These are phyloP conservation scores for Brachionus sp. DNA, from an alignment of 1,140 invertebrate species.

Conservation along the genomic window DNA sequence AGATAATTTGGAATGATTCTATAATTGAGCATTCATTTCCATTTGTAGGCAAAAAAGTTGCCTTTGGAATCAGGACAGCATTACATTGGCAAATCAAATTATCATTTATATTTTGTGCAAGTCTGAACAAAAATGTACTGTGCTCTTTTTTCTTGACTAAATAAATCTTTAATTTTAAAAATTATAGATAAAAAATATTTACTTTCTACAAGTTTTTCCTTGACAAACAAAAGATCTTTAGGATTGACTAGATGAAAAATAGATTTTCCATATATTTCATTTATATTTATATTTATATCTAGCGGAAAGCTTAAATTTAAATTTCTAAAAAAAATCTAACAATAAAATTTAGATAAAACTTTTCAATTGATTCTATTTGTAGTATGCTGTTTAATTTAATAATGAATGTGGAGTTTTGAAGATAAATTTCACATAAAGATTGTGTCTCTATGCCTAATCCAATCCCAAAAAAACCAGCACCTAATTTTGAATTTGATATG, in stretches of 20 bases:
- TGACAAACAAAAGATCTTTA: neutral
- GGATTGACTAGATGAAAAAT: slow-evolving; percentile 33
- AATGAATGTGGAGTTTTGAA: neutral
- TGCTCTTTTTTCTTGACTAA: slow-evolving; percentile 19
- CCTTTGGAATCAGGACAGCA: neutral
- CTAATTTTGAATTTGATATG: neutral
- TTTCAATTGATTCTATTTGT: slow-evolving; percentile 14
- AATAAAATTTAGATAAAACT: neutral
- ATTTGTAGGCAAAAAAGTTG: neutral
- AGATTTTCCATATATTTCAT: neutral
- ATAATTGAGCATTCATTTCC: neutral
- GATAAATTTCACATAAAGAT: neutral
- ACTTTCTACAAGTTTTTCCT: neutral
- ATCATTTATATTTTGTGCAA: neutral
- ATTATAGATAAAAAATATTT: neutral
- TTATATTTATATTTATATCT: neutral
- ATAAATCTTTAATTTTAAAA: neutral
- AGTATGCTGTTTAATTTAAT: neutral
- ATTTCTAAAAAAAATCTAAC: neutral
- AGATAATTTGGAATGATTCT: neutral
- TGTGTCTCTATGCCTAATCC: neutral
- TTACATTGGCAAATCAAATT: neutral
- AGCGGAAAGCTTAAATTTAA: neutral
- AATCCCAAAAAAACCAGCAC: slow-evolving; percentile 11
- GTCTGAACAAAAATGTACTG: neutral